phyloP scores from a whole-genome alignment of 53 echinoderm and acorn worm species.

The Patiria pectinifera region DNA sequence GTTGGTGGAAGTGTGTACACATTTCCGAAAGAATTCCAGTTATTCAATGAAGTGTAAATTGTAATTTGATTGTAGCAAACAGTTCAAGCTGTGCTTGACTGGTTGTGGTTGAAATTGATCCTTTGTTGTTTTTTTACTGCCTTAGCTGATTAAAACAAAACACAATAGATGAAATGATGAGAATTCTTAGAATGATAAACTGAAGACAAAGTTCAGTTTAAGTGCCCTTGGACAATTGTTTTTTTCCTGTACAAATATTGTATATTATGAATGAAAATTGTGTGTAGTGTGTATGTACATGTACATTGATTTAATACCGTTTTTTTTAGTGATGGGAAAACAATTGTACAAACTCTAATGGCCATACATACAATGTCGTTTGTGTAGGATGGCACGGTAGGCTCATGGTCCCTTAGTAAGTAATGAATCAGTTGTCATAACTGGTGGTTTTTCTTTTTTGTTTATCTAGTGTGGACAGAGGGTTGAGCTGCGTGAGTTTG shows the following conservation, averaged over 20 bases:
- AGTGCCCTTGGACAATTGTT: conserved; percentile 39
- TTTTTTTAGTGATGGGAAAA: conserved; percentile 45
- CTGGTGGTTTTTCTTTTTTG: conserved; percentile 23
- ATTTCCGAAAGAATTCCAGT: conserved; percentile 25
- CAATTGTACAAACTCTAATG: conserved; percentile 54
- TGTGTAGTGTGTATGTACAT: conserved; percentile 64
- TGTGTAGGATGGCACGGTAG: conserved; percentile 16
- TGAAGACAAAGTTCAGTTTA: conserved; percentile 25
- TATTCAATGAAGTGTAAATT: not conserved
- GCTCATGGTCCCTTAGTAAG: not conserved
- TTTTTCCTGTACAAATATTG: conserved; percentile 50
- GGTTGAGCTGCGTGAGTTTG: conserved; percentile 46
- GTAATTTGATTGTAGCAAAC: not conserved
- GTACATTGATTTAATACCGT: conserved; percentile 54
- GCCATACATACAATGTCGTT: conserved; percentile 32
- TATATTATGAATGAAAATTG: conserved; percentile 38
- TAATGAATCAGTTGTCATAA: conserved; percentile 6
- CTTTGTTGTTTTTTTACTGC: not conserved
- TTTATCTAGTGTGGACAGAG: conserved; percentile 18
- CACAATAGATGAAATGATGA: not conserved
- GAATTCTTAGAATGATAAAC: conserved; percentile 30
- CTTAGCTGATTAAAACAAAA: not conserved
- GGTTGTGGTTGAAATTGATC: too few species aligned
- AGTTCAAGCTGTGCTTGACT: conserved; percentile 29
- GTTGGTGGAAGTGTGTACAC: not conserved